These are phyloP conservation scores for Eumacrocentrus americanus DNA, from an alignment of 2,888 invertebrate species.

Conservation along the genomic window DNA sequence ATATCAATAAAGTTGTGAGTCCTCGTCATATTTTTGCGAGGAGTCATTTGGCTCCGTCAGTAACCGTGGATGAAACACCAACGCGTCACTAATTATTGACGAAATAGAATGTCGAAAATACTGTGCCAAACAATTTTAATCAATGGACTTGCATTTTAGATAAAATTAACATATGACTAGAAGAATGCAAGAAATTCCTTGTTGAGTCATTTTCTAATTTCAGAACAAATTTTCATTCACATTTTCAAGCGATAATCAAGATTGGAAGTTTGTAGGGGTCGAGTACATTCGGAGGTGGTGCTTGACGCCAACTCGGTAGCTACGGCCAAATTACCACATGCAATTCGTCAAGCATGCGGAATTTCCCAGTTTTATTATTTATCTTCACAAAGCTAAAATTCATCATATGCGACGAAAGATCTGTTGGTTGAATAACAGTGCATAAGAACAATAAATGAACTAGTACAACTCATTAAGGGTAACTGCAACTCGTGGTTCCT, in stretches of 20 bases:
- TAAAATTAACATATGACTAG: constrained; percentile 5
- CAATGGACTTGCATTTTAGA: constrained; percentile 3
- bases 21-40: not conserved
- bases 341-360: not conserved
- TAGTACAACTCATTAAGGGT: constrained; percentile 53
- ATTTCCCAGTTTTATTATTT: constrained; percentile 3
- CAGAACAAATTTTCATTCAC: constrained; percentile 25
- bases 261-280: constrained; percentile 16
- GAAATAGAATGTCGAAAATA: constrained; percentile 6
- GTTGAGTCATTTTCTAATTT: constrained; percentile 35
- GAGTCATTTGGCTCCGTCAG: no score
- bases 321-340: constrained; percentile 2
- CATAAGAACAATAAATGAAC: not conserved
- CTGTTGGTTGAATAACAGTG: no score
- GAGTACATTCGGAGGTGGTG: constrained; percentile 9
- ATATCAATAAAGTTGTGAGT: no score
- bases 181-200: constrained; percentile 26
- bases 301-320: not conserved
- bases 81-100: not conserved
- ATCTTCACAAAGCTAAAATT: not conserved
- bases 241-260: constrained; percentile 20
- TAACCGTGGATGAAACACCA: no score
- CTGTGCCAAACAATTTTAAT: not conserved
- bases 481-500: constrained; percentile 51
- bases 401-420: no score